These are phyloP conservation scores for Malachius bipustulatus DNA, from an alignment of 2,888 invertebrate genomes.

Conservation along the genomic window DNA sequence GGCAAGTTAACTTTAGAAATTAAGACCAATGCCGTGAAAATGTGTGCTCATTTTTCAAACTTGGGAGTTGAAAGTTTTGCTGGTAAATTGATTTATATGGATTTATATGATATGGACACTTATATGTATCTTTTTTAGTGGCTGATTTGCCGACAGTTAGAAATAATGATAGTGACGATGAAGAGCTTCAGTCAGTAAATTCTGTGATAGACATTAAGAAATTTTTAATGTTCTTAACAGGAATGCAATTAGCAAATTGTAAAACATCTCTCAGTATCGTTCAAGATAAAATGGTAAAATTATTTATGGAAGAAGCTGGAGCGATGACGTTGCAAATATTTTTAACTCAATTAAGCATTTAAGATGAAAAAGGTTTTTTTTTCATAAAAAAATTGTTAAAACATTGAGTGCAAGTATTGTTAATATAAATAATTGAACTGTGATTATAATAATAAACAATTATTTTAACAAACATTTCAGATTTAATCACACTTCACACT, in stretches of 20 bases:
- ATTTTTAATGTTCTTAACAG: conserved; percentile 64
- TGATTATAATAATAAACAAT: too few relatives aligned
- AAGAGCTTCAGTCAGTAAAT: conserved; percentile 38
- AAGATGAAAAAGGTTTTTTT: conserved; percentile 12
- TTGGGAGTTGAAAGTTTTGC: conserved; percentile 52
- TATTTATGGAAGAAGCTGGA: conserved; percentile 61
- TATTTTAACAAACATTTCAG: too few relatives aligned
- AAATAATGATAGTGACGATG: conserved; percentile 26
- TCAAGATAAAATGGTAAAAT: conserved; percentile 58
- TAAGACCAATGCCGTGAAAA: conserved; percentile 66
- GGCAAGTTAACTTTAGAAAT: conserved; percentile 64
- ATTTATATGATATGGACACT: conserved; percentile 4
- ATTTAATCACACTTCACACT: too few relatives aligned
- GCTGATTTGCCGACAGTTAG: conserved; percentile 6
- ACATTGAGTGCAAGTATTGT: too few relatives aligned
- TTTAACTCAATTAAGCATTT: conserved; percentile 52
- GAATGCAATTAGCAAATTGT: conserved; percentile 64
- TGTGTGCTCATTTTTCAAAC: conserved; percentile 70
- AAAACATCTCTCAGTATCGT: conserved; percentile 67
- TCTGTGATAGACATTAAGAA: conserved; percentile 69
- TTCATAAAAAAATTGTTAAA: too few relatives aligned
- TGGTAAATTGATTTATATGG: conserved; percentile 30
- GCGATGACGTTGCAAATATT: conserved; percentile 71
- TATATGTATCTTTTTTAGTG: conserved; percentile 13
- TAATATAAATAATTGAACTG: too few relatives aligned